Evolutionary conservation across 1,140 invertebrate genomes (phyloP), one percentile per base, ranked within the genome.

Genomic region (Ericerus pela): DNA sequence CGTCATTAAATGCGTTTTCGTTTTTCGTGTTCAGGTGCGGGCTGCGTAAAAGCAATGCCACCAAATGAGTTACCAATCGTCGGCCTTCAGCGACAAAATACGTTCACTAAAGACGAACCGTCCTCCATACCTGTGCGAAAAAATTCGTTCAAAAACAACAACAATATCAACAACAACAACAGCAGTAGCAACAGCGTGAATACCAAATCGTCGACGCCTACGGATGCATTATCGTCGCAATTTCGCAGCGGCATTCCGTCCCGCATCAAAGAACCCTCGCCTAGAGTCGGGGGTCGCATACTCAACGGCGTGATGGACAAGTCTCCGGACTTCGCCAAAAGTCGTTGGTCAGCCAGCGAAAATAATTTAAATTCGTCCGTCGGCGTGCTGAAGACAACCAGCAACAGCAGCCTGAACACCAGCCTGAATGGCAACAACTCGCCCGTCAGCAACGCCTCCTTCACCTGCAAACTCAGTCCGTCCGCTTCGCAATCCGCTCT

Each of bases 111-210:
- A 47, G 41, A 47, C 4, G 41, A 47, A 16, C 41, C 41, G 20
- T 47, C 41, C 4, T 18, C 20, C 26, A 47, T 47, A 22, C 41
- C 41, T 12, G 41, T 47, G 16, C 10, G 41, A 22, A 47, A 47
- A 47, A 47, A 47, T 22, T 47, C 41, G 11, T 47, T 47, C 20
- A 47, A 47, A 47, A 47, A 47, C 14, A n/a, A n/a, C n/a, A n/a
- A n/a, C n/a, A n/a, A n/a, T n/a, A 5, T 24, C 2, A 47, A 47
- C 41, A 16, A 12, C 11, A 10, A 8, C 14, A 24, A 10, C 3
- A 22, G 26, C 26, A 24, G 41, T 47, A n/a, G n/a, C n/a, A n/a
- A n/a, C n/a, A n/a, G n/a, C n/a, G n/a, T n/a, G n/a, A n/a, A n/a
- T n/a, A n/a, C n/a, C n/a, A n/a, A n/a, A n/a, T n/a, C n/a, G n/a